phyloP scores from a whole-genome alignment of 2,888 invertebrate genomes.

The Drosophila engyochracea region DNA sequence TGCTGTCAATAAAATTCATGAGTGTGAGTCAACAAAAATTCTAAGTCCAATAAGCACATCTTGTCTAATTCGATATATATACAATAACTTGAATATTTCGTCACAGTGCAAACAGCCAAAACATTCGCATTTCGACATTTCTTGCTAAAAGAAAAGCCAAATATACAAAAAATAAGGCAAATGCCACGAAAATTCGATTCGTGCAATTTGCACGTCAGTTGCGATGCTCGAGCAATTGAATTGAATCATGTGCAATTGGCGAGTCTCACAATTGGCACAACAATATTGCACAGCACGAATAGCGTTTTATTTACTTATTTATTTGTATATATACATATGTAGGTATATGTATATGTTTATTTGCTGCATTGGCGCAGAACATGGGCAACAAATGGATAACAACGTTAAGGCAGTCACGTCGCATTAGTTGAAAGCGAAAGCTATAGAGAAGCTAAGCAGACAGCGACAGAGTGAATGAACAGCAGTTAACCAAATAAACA shows the following conservation, averaged over 20 bases:
- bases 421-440: constrained; percentile 71
- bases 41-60: not conserved
- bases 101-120: constrained; percentile 5
- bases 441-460: constrained; percentile 43
- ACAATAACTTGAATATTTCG: constrained; percentile 2
- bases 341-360: constrained; percentile 4
- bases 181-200: constrained; percentile 19
- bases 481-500: constrained; percentile 60
- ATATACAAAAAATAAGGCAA: constrained; percentile 17
- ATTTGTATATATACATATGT: not conserved
- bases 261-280: constrained; percentile 52
- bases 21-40: constrained; percentile 19
- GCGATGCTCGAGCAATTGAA: constrained; percentile 30
- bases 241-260: constrained; percentile 33
- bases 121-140: constrained; percentile 29
- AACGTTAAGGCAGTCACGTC: constrained; percentile 66
- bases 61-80: not conserved
- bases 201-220: constrained; percentile 45
- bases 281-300: constrained; percentile 45
- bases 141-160: constrained; percentile 41
- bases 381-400: constrained; percentile 56
- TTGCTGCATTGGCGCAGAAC: constrained; percentile 60
- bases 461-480: constrained; percentile 22
- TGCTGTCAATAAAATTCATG: constrained; percentile 1
- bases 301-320: constrained; percentile 44